Evolutionary conservation across 37 sponge, comb jelly and placozoan species (phyloP).

Genomic region (Cliona cf. orientalis): DNA sequence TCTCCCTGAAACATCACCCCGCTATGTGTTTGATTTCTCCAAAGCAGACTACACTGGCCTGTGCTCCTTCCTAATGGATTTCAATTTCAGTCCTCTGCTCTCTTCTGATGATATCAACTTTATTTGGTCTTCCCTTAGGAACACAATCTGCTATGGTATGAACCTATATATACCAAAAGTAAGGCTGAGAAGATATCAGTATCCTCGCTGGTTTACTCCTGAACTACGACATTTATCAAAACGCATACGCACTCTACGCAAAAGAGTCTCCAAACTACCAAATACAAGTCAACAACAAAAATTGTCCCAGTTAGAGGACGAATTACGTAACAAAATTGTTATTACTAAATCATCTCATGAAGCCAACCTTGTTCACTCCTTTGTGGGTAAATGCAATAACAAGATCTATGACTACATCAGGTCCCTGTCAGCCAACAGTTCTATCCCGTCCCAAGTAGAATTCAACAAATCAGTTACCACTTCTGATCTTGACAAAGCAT

Average conservation of each 20-base stretch:
- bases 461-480: background rate
- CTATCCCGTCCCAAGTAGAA: background rate
- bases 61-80: background rate
- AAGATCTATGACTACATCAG: background rate
- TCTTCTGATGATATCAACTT: background rate
- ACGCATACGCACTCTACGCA: conserved; percentile 1
- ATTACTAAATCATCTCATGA: background rate
- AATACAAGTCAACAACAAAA: background rate
- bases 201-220: conserved; percentile 8
- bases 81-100: background rate
- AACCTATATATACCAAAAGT: background rate
- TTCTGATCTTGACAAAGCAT: conserved; percentile 1
- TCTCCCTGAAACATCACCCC: background rate
- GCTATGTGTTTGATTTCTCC: background rate
- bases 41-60: conserved; percentile 14
- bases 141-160: background rate
- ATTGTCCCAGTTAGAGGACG: background rate
- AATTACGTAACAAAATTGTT: background rate
- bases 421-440: background rate
- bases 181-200: background rate
- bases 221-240: conserved; percentile 13
- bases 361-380: background rate
- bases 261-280: background rate
- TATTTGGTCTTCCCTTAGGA: conserved; percentile 1
- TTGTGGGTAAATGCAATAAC: background rate